Evolutionary conservation across 2,797 vertebrate species (phyloP), one percentile per base, ranked within the genome.

Genomic region (Danio choprae): DNA sequence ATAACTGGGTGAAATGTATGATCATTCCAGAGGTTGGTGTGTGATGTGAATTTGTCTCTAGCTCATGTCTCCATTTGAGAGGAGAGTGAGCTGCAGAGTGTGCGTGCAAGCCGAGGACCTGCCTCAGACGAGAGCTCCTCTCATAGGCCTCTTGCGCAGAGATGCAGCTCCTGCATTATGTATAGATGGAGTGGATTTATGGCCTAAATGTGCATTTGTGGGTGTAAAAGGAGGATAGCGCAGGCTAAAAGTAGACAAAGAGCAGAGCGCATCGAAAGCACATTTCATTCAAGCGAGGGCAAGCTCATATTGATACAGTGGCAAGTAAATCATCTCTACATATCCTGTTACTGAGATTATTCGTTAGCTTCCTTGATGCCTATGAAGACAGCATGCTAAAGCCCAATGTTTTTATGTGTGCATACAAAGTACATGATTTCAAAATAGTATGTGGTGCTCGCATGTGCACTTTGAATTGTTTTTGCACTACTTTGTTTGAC

Each of bases 151-250:
- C 59, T 76, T 50, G 67, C 51, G 8, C 64, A 79, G 43, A 38
- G 70, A 51, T 79, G 74, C 58, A 69, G 50, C 55, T 81, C 15
- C 56, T 80, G 81, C 59, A 80, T 83, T 81, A 85, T 85, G 82
- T 70, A 83, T 83, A 81, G 74, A 79, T 70, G 36, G 41, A 75
- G 62, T 82, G 80, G 76, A 50, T 82, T 74, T 82, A 71, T 64
- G 76, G 80, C 69, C 59, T 62, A 78, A 82, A 81, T 83, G 81
- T 75, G 84, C 74, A 81, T 74, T 79, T 78, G 82, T 80, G 81
- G 80, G 83, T 75, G 84, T 80, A 51, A 65, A 70, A 63, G 22
- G 41, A 77, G 65, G 62, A 68, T 68, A 70, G 68, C 20, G 40
- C 71, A 69, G 81, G 72, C 77, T 77, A 76, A 83, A 79, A 62